These are phyloP conservation scores for Panurus biarmicus DNA, from an alignment of 2,113 vertebrate genomes.

Conservation along the genomic window DNA sequence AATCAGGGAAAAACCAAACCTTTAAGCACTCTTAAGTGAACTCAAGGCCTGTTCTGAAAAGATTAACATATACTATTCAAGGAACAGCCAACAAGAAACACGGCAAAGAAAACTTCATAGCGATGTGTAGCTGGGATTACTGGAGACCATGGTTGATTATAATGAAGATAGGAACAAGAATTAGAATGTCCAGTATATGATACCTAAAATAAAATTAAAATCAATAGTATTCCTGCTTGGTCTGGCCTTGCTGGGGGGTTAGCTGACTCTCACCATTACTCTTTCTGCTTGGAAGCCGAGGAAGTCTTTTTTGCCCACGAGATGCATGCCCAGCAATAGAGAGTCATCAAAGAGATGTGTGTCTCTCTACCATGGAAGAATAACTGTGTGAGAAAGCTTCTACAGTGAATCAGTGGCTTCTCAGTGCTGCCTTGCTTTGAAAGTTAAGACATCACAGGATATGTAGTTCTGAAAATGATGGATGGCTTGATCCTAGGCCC, in stretches of 20 bases:
- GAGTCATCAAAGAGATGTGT: background rate
- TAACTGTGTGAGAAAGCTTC: background rate
- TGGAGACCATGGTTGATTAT: background rate
- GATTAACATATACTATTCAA: background rate
- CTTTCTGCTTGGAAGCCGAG: background rate
- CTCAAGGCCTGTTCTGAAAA: background rate
- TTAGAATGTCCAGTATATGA: background rate
- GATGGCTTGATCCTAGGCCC: background rate
- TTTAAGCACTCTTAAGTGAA: background rate
- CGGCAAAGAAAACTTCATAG: background rate
- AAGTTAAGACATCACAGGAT: background rate
- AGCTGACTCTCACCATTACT: background rate
- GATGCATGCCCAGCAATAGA: background rate
- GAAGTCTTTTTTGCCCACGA: background rate
- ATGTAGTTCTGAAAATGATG: background rate
- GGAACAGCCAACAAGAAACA: background rate
- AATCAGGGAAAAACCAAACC: background rate
- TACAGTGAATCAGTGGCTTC: background rate
- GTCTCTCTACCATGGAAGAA: background rate
- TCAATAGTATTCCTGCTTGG: background rate
- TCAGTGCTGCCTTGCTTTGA: background rate
- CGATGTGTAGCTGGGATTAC: background rate
- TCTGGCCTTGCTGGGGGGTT: background rate
- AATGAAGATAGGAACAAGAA: background rate
- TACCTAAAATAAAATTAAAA: background rate